Conservation (phyloP, 92 coral and sea anemone genomes). For the Porites rus region DNA sequence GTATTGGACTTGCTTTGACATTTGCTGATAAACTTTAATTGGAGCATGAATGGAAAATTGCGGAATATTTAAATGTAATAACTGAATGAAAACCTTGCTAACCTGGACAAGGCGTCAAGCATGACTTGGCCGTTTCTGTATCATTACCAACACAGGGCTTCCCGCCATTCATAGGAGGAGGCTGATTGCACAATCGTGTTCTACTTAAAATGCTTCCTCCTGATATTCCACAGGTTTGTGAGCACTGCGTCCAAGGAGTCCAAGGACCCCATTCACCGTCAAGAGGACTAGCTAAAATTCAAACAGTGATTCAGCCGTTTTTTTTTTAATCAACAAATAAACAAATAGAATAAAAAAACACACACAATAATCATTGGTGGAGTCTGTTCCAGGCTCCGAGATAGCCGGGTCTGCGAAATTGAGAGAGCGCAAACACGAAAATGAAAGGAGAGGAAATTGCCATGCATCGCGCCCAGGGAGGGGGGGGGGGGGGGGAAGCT, state of each 20-base stretch:
- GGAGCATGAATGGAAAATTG: not conserved
- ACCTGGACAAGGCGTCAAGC: constrained; percentile 93
- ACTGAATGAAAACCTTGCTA: not conserved
- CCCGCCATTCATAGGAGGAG: constrained; percentile 94
- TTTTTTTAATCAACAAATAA: not conserved
- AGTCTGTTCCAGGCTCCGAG: too few relatives aligned
- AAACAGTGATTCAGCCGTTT: not conserved
- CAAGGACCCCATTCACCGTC: constrained; percentile 92
- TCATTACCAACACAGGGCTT: constrained; percentile 79
- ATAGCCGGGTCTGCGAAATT: too few relatives aligned
- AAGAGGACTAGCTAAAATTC: constrained; percentile 78
- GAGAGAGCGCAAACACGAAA: too few relatives aligned
- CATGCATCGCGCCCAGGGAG: too few relatives aligned
- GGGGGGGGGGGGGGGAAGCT: too few relatives aligned
- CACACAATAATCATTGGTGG: too few relatives aligned
- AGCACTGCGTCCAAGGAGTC: constrained; percentile 87
- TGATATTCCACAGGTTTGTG: constrained; percentile 83
- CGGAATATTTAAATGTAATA: not conserved
- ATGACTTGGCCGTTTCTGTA: constrained; percentile 76
- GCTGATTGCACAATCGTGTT: constrained; percentile 82
- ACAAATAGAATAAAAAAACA: not conserved
- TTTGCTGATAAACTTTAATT: constrained; percentile 2
- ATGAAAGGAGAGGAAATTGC: too few relatives aligned
- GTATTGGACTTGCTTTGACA: too few relatives aligned
- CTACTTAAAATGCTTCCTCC: constrained; percentile 77